phyloP scores from a whole-genome alignment of 2,888 invertebrate species.

The Drosophila limbata region DNA sequence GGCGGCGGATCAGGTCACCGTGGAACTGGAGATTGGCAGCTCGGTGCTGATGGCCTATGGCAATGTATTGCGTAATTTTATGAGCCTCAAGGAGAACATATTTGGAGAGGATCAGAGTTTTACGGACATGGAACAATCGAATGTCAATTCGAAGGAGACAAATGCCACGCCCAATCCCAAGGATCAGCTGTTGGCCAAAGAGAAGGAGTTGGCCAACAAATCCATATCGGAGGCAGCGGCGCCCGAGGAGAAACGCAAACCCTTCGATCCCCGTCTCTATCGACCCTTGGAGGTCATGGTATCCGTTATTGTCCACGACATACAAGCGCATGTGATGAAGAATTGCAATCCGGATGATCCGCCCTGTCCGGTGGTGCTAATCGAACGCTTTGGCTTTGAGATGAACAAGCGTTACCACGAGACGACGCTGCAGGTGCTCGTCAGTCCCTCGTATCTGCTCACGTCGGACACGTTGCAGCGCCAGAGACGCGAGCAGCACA shows the following conservation, averaged over 20 bases:
- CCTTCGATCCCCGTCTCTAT: constrained; percentile 94
- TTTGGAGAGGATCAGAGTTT: constrained; percentile 98
- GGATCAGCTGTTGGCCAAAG: constrained; percentile 84
- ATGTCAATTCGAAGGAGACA: constrained; percentile 85
- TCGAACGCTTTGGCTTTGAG: constrained; percentile 98
- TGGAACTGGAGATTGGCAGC: constrained; percentile 97
- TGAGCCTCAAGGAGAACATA: constrained; percentile 97
- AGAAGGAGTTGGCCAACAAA: constrained; percentile 83
- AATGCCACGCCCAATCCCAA: constrained; percentile 85
- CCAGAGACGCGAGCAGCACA: constrained; percentile 89
- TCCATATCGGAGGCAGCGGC: constrained; percentile 84
- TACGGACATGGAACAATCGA: constrained; percentile 93
- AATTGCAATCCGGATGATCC: constrained; percentile 96
- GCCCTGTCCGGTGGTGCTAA: constrained; percentile 94
- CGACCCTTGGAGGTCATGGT: constrained; percentile 96
- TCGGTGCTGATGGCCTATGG: constrained; percentile 97
- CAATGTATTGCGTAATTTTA: constrained; percentile 94
- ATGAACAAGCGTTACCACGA: constrained; percentile 97
- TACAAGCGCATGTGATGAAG: constrained; percentile 94
- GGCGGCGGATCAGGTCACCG: constrained; percentile 94
- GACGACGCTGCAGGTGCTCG: constrained; percentile 94
- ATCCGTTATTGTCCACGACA: constrained; percentile 96
- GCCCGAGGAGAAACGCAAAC: constrained; percentile 88
- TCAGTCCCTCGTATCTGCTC: constrained; percentile 95
- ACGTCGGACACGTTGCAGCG: constrained; percentile 91